These are phyloP conservation scores for Drosophila nigrodunni DNA, from an alignment of 1,140 invertebrate species.

Conservation along the genomic window DNA sequence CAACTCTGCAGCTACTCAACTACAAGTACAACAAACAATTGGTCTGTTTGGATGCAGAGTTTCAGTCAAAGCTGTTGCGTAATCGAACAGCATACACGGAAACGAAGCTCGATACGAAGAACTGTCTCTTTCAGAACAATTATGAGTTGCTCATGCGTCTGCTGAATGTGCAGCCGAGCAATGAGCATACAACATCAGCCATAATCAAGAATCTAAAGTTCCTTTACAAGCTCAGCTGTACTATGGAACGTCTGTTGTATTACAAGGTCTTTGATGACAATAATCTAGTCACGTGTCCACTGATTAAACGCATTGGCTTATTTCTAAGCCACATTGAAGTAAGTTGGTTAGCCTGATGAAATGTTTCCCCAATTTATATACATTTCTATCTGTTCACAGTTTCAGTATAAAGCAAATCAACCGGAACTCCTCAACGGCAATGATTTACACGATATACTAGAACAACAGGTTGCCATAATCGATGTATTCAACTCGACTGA, in stretches of 20 bases:
- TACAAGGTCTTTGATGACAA: slow-evolving; percentile 72
- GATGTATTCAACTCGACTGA: slow-evolving; percentile 58
- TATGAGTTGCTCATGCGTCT: slow-evolving; percentile 76
- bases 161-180: slow-evolving; percentile 53
- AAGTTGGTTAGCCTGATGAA: not conserved
- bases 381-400: slow-evolving; percentile 28
- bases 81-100: not conserved
- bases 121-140: slow-evolving; percentile 69
- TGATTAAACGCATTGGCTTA: slow-evolving; percentile 76
- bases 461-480: slow-evolving; percentile 50
- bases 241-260: slow-evolving; percentile 65
- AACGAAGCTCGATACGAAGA: slow-evolving; percentile 25
- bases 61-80: slow-evolving; percentile 6
- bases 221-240: slow-evolving; percentile 56
- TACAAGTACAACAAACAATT: slow-evolving; percentile 72
- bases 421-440: slow-evolving; percentile 29
- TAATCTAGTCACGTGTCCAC: slow-evolving; percentile 56
- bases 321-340: slow-evolving; percentile 75
- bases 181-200: slow-evolving; percentile 35
- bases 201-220: slow-evolving; percentile 57
- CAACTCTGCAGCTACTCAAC: slow-evolving; percentile 38
- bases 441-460: slow-evolving; percentile 60
- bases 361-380: too few relatives aligned
- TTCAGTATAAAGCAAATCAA: slow-evolving; percentile 52
- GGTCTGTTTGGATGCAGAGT: slow-evolving; percentile 50